phyloP scores from a whole-genome alignment of 2,113 vertebrate genomes.

The Martes martes region DNA sequence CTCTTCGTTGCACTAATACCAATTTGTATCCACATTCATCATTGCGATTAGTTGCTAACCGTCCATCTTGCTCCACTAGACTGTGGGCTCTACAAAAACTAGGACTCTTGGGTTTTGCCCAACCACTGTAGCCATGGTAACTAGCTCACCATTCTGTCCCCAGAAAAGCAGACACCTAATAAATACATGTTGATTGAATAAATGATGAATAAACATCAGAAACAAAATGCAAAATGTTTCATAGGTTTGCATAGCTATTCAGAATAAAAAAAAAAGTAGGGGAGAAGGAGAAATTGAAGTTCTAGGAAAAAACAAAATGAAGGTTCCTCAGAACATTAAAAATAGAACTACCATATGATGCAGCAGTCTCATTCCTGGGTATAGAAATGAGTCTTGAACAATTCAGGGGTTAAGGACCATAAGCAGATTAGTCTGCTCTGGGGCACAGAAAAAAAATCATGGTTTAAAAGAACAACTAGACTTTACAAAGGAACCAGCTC shows the following conservation, averaged over 20 bases:
- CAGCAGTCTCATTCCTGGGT: background rate
- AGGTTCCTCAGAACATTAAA: background rate
- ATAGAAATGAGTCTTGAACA: background rate
- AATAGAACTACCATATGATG: background rate
- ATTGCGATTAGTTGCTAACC: background rate
- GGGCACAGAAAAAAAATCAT: background rate
- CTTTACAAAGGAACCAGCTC: background rate
- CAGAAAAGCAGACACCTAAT: background rate
- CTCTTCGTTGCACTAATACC: background rate
- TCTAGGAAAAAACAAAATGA: background rate
- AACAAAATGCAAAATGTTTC: background rate
- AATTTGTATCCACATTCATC: background rate
- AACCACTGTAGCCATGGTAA: background rate
- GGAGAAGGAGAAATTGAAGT: background rate
- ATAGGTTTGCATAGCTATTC: background rate
- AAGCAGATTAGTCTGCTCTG: background rate
- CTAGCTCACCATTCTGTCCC: background rate
- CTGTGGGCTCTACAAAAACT: rapidly evolving
- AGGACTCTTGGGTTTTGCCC: background rate
- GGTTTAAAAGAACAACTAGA: background rate
- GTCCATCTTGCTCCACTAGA: background rate
- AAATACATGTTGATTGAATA: background rate
- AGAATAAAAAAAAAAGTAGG: background rate
- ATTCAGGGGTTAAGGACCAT: background rate
- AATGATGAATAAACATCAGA: background rate